phyloP scores from a whole-genome alignment of 2,888 invertebrate species.

The Periphyllus acericola region DNA sequence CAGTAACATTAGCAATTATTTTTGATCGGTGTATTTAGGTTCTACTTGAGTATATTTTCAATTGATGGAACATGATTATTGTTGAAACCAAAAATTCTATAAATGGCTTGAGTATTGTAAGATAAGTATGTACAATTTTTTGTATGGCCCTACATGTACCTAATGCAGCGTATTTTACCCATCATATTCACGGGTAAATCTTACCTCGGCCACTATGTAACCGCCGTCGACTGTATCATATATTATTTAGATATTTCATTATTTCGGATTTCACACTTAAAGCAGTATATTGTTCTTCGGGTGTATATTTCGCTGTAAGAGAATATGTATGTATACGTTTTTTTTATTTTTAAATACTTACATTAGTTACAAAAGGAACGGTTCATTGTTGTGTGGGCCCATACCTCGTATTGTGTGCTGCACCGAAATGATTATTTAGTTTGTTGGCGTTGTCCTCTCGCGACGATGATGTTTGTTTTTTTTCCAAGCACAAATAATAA shows the following conservation, averaged over 20 bases:
- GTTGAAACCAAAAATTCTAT: too few relatives aligned
- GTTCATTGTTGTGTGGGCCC: constrained; percentile 9
- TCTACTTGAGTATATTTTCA: too few relatives aligned
- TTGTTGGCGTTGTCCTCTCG: not conserved
- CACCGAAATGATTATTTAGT: constrained; percentile 15
- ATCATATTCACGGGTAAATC: too few relatives aligned
- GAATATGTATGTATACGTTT: not conserved
- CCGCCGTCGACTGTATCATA: too few relatives aligned
- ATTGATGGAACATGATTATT: too few relatives aligned
- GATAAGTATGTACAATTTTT: too few relatives aligned
- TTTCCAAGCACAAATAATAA: constrained; percentile 27
- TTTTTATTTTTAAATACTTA: constrained; percentile 21
- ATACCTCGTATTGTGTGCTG: not conserved
- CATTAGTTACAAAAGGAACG: constrained; percentile 22
- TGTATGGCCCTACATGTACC: too few relatives aligned
- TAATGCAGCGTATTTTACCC: too few relatives aligned
- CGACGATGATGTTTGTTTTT: not conserved
- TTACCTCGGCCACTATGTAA: too few relatives aligned
- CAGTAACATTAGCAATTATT: not conserved
- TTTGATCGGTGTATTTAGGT: not conserved
- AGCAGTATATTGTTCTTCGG: not conserved
- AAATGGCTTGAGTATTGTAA: too few relatives aligned
- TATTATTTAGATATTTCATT: not conserved
- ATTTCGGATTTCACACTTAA: constrained; percentile 3
- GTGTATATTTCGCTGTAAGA: not conserved